phyloP scores from a whole-genome alignment of 2,113 vertebrate genomes.

The Martes martes region DNA sequence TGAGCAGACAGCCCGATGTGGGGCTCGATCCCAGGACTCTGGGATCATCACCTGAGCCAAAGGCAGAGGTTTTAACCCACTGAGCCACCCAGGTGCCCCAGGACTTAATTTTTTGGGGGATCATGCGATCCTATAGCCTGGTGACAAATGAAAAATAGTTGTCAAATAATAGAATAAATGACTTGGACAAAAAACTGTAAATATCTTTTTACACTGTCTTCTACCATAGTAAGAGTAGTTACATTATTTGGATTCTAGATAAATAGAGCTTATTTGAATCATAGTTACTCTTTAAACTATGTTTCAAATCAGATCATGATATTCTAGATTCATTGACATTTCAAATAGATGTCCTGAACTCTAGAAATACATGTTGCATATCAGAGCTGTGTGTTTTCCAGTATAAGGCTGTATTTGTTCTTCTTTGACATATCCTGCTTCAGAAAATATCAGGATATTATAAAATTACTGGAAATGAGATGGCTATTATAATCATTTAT shows the following conservation, averaged over 20 bases:
- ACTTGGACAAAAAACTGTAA: not conserved
- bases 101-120: not conserved
- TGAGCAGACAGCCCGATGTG: too few species aligned
- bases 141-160: not conserved
- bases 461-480: not conserved
- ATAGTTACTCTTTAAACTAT: not conserved
- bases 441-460: not conserved
- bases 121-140: not conserved
- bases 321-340: not conserved
- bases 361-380: not conserved
- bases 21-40: too few species aligned
- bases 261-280: not conserved
- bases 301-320: not conserved
- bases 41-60: too few species aligned
- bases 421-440: not conserved
- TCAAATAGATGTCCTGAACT: not conserved
- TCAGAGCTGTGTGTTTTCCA: not conserved
- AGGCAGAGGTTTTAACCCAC: too few species aligned
- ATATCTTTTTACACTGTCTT: not conserved
- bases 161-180: not conserved
- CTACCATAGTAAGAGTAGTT: not conserved
- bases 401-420: not conserved
- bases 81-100: too few species aligned
- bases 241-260: not conserved
- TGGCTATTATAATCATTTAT: not conserved